Percentiles rank a stretch among this genome's conserved stretches.
These are phyloP conservation scores for Euura lappo DNA, from an alignment of 1,140 invertebrate species.

Conservation along the genomic window DNA sequence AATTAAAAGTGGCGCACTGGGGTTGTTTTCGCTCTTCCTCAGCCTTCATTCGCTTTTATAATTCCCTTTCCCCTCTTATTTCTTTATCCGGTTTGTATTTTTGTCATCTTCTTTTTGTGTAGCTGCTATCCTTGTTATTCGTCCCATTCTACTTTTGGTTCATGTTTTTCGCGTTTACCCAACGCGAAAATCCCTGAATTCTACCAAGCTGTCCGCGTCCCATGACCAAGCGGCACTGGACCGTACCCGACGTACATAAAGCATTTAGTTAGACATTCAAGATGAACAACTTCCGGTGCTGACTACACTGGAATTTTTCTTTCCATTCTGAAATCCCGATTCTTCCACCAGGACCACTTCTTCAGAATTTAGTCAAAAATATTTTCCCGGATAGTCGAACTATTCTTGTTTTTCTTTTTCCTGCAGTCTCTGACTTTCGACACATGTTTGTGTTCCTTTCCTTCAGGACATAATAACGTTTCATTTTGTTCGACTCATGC, in stretches of 20 bases:
- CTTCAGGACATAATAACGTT: background rate
- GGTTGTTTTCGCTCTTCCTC: background rate
- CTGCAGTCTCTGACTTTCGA: background rate
- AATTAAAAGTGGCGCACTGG: background rate
- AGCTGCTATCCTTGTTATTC: no score
- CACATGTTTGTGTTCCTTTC: background rate
- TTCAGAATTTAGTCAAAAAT: no score
- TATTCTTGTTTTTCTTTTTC: background rate
- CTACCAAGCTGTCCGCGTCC: background rate
- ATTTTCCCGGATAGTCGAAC: background rate
- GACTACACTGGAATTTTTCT: background rate
- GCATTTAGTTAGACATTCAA: constrained; percentile 4
- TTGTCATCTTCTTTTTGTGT: no score
- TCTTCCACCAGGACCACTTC: background rate
- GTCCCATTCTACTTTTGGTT: background rate
- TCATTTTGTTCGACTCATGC: background rate
- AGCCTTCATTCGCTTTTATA: no score
- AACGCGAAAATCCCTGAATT: background rate
- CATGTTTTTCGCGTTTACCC: background rate
- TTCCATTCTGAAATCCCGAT: background rate
- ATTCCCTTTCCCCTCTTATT: no score
- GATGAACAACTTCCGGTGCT: constrained; percentile 1
- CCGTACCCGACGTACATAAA: background rate
- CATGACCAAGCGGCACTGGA: background rate
- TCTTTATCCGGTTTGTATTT: no score